These are phyloP conservation scores for Chauna torquata DNA, from an alignment of 2,113 vertebrate genomes.

Conservation along the genomic window DNA sequence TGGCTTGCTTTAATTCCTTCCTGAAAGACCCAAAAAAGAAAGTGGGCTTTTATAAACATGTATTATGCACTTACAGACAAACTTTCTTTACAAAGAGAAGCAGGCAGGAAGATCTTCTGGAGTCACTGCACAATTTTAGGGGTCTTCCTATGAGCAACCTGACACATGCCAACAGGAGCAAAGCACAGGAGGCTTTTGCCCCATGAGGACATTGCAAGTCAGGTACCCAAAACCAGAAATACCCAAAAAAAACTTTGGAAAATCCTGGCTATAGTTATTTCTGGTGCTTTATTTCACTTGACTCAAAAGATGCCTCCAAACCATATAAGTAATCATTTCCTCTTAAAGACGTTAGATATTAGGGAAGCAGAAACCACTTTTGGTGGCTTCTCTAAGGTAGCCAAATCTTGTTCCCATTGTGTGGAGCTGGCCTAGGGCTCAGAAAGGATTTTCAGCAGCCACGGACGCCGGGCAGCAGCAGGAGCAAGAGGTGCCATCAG, in stretches of 20 bases:
- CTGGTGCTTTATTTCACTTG: neutral
- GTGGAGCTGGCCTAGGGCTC: neutral
- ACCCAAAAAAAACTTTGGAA: neutral
- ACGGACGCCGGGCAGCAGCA: neutral
- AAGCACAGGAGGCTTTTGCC: neutral
- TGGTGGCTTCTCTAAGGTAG: neutral
- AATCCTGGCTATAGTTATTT: neutral
- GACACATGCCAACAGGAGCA: accelerated
- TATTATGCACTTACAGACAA: neutral
- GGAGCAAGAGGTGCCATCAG: neutral
- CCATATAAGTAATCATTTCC: neutral
- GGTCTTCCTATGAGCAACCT: neutral
- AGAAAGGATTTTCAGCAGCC: neutral
- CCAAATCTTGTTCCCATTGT: neutral
- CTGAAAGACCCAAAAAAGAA: neutral
- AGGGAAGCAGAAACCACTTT: neutral
- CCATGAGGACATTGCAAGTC: neutral
- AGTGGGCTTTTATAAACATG: neutral
- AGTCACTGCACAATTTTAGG: neutral
- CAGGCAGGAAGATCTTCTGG: neutral
- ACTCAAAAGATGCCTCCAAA: neutral
- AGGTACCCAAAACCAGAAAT: neutral
- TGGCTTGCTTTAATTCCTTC: neutral
- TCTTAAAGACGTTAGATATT: neutral
- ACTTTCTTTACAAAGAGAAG: neutral